Conservation (phyloP, 2,888 invertebrate genomes). For the Hirtodrosophila cameraria region DNA sequence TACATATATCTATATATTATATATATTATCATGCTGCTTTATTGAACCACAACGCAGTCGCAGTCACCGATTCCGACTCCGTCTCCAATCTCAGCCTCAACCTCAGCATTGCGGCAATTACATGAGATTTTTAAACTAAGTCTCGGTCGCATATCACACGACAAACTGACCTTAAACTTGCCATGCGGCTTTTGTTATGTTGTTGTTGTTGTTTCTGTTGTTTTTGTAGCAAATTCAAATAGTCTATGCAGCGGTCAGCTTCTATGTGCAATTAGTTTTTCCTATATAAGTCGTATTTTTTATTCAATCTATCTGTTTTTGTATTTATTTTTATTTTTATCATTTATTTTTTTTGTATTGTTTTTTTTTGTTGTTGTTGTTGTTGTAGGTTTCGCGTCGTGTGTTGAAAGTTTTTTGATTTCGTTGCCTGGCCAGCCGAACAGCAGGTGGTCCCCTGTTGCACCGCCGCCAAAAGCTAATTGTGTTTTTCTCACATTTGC, state of each 20-base stretch:
- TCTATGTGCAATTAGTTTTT: conserved; percentile 75
- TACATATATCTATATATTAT: conserved; percentile 18
- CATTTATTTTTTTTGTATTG: conserved; percentile 25
- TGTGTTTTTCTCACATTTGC: conserved; percentile 80
- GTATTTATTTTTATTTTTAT: conserved; percentile 27
- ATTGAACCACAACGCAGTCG: conserved; percentile 34
- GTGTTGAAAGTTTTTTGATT: conserved; percentile 70
- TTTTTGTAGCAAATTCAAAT: conserved; percentile 51
- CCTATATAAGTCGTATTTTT: conserved; percentile 49
- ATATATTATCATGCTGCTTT: conserved; percentile 58
- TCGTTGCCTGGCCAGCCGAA: conserved; percentile 49
- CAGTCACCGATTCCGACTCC: too few relatives aligned
- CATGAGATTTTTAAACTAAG: conserved; percentile 39
- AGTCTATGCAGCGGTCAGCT: conserved; percentile 67
- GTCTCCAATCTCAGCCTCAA: conserved; percentile 36
- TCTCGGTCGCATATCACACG: conserved; percentile 55
- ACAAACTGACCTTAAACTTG: conserved; percentile 76
- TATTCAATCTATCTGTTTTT: conserved; percentile 16
- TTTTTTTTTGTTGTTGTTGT: conserved; percentile 9
- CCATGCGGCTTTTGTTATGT: conserved; percentile 68
- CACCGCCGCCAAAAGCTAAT: conserved; percentile 78
- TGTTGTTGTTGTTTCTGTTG: too few relatives aligned
- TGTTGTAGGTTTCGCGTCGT: conserved; percentile 49
- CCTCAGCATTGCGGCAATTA: conserved; percentile 54
- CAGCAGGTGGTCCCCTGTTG: conserved; percentile 72